Evolutionary conservation across 2,113 vertebrate genomes (phyloP).

Genomic region (Sinosuthora webbiana): DNA sequence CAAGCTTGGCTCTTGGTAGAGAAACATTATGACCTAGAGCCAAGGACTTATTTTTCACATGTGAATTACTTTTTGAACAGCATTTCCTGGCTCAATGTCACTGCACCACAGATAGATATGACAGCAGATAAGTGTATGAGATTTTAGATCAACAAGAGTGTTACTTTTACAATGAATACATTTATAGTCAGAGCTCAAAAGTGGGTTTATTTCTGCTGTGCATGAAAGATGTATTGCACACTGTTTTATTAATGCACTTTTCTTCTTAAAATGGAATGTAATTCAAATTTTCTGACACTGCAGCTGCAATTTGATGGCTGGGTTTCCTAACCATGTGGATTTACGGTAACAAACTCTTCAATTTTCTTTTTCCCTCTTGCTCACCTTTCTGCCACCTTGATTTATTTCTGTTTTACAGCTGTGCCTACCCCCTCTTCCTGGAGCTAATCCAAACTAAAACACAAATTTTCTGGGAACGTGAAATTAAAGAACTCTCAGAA

Average conservation of each 20-base stretch:
- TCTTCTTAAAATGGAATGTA: not conserved
- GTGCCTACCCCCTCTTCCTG: not conserved
- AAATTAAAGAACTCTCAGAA: constrained; percentile 4
- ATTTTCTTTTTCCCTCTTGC: constrained; percentile 12
- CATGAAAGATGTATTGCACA: not conserved
- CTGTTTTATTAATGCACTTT: constrained; percentile 16
- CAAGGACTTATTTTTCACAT: constrained; percentile 32
- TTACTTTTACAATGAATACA: constrained; percentile 15
- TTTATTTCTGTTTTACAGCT: constrained; percentile 56
- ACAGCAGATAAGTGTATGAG: not conserved
- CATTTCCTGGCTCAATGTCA: not conserved
- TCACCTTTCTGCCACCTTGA: constrained; percentile 42
- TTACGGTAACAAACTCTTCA: constrained; percentile 19
- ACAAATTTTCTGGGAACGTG: not conserved
- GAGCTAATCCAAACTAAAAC: constrained; percentile 4
- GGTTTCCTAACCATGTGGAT: constrained; percentile 9
- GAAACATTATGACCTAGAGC: not conserved
- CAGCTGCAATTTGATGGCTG: constrained; percentile 10
- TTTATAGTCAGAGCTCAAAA: constrained; percentile 22
- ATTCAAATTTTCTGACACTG: constrained; percentile 17
- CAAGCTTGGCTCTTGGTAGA: not conserved
- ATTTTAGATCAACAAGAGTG: constrained; percentile 2
- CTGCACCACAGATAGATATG: not conserved
- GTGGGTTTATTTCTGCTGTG: not conserved
- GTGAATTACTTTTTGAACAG: constrained; percentile 22